These are phyloP conservation scores for Aphelenchoides bicaudatus DNA, from an alignment of 2,888 invertebrate species.

Conservation along the genomic window DNA sequence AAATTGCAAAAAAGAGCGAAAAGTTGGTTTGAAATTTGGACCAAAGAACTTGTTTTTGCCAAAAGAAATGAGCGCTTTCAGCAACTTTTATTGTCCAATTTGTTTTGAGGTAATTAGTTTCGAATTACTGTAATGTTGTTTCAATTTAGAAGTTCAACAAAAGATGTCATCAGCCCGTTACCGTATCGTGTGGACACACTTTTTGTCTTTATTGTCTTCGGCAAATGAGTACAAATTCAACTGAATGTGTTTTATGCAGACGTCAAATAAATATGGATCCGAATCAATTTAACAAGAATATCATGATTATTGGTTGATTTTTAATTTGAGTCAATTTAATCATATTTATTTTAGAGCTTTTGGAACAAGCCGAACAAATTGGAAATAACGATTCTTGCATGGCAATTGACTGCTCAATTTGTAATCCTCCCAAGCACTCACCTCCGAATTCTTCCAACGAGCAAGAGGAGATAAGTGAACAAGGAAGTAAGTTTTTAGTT, in stretches of 20 bases:
- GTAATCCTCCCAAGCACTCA: neutral
- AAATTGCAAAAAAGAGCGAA: neutral
- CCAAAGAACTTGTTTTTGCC: slow-evolving; percentile 1
- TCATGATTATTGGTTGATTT: slow-evolving; percentile 6
- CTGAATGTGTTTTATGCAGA: slow-evolving; percentile 2
- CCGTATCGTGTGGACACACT: neutral
- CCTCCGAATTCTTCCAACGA: neutral
- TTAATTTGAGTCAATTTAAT: neutral
- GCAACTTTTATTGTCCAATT: slow-evolving; percentile 1
- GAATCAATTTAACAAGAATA: slow-evolving; percentile 4
- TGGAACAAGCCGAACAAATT: neutral
- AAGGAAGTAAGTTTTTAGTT: too few species aligned
- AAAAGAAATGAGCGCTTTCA: slow-evolving; percentile 5
- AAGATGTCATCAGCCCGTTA: neutral
- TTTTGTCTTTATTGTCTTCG: too few species aligned
- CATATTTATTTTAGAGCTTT: neutral
- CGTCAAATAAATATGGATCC: neutral
- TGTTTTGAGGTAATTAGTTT: slow-evolving; percentile 11
- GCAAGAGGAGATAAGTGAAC: too few species aligned
- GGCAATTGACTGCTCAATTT: neutral
- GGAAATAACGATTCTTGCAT: neutral
- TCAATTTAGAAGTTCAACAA: slow-evolving; percentile 7
- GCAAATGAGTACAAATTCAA: too few species aligned
- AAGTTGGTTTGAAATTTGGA: neutral
- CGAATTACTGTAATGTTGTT: neutral